These are phyloP conservation scores for Bungarus multicinctus DNA, from an alignment of 2,113 vertebrate species.

Conservation along the genomic window DNA sequence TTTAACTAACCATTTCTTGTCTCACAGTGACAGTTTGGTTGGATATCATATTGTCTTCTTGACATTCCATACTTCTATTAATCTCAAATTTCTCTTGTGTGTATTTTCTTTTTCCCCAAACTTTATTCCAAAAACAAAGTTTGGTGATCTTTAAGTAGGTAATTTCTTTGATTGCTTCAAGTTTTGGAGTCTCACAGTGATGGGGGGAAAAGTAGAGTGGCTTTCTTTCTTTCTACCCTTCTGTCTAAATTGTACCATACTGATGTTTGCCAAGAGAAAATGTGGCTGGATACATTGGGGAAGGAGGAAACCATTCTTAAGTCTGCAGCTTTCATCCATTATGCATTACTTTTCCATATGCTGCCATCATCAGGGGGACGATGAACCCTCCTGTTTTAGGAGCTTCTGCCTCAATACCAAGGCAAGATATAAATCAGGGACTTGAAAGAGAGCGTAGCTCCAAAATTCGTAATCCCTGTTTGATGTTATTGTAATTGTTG, in stretches of 20 bases:
- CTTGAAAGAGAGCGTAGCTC: neutral
- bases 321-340: slow-evolving; percentile 2
- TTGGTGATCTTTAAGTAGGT: neutral
- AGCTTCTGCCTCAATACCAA: neutral
- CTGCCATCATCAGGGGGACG: neutral
- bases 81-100: neutral
- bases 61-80: neutral
- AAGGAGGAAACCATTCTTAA: neutral
- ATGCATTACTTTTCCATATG: slow-evolving; percentile 11
- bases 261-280: slow-evolving; percentile 3
- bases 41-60: neutral
- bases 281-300: neutral
- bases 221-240: neutral
- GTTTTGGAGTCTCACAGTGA: neutral
- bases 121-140: neutral
- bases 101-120: neutral
- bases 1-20: neutral
- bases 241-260: neutral
- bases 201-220: neutral
- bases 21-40: neutral
- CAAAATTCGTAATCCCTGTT: neutral
- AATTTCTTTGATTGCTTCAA: neutral
- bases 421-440: slow-evolving; percentile 12
- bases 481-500: neutral
- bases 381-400: neutral